Percentiles rank a stretch among this genome's conserved stretches.
Evolutionary conservation across 1,140 invertebrate species (phyloP).

Genomic region (Teleopsis dalmanni): DNA sequence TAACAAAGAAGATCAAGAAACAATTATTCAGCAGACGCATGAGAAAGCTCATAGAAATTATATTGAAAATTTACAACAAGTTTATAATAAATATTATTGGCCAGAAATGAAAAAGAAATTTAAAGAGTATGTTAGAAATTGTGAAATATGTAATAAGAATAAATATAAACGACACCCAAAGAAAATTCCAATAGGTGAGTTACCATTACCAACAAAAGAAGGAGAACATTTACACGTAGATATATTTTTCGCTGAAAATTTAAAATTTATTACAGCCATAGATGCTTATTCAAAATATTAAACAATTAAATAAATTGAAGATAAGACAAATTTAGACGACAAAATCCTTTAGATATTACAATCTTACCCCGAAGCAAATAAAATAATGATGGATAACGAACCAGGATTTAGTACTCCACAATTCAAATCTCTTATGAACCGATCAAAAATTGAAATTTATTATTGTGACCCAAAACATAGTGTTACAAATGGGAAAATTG

Average conservation of each 20-base stretch:
- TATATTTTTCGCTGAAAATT: conserved; percentile 6
- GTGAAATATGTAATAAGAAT: conserved; percentile 6
- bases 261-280: conserved; percentile 11
- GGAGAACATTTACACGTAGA: conserved; percentile 5
- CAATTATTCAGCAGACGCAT: conserved; percentile 7
- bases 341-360: conserved; percentile 11
- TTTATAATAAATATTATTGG: conserved; percentile 10
- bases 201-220: too few relatives aligned
- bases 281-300: conserved; percentile 11
- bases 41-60: conserved; percentile 11
- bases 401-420: conserved; percentile 1
- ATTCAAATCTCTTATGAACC: conserved; percentile 9
- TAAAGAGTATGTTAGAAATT: conserved; percentile 10
- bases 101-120: conserved; percentile 5
- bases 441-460: background rate
- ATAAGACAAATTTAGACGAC: conserved; percentile 10
- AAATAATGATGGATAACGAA: conserved; percentile 7
- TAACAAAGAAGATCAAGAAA: conserved; percentile 4
- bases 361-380: background rate
- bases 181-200: conserved; percentile 9
- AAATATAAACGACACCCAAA: conserved; percentile 9
- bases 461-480: conserved; percentile 1
- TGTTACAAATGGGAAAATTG: conserved; percentile 1
- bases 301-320: conserved; percentile 13
- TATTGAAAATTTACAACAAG: conserved; percentile 6